A percentile compares a stretch with the other conserved stretches of the same genome.
Evolutionary conservation across 2,113 vertebrate species (phyloP).

Genomic region (Ondatra zibethicus): DNA sequence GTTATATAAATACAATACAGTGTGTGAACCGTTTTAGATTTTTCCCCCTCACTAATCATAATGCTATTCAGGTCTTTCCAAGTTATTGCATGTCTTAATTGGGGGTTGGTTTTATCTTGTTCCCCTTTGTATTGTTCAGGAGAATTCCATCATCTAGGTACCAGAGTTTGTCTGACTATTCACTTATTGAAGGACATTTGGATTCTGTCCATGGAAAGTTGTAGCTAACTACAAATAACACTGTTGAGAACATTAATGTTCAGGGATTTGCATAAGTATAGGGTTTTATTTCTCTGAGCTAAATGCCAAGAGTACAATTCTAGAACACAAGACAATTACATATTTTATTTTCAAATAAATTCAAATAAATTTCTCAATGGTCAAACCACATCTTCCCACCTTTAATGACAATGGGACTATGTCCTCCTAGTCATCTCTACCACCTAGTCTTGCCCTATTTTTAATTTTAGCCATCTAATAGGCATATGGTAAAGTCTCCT

Average conservation of each 20-base stretch:
- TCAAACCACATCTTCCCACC: background rate
- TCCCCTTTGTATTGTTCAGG: slow-evolving; percentile 2
- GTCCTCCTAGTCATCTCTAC: background rate
- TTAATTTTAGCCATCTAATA: background rate
- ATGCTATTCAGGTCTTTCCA: background rate
- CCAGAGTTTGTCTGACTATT: background rate
- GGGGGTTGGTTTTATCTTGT: background rate
- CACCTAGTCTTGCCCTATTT: background rate
- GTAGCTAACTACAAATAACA: background rate
- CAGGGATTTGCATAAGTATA: background rate
- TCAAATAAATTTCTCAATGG: background rate
- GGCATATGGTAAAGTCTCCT: background rate
- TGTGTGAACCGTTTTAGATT: background rate
- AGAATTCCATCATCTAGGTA: background rate
- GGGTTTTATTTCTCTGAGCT: slow-evolving; percentile 45
- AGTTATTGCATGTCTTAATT: background rate
- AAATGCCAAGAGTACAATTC: slow-evolving; percentile 3
- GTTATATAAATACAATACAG: background rate
- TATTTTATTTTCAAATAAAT: slow-evolving; percentile 16
- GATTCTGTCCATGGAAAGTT: background rate
- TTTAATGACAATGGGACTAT: background rate
- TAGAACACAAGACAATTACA: background rate
- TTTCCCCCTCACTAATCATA: background rate
- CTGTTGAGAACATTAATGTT: background rate
- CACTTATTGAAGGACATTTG: background rate